Percentiles rank a stretch among this genome's conserved stretches.
Evolutionary conservation across 2,888 invertebrate species (phyloP).

Genomic region (Orchestes rusci): DNA sequence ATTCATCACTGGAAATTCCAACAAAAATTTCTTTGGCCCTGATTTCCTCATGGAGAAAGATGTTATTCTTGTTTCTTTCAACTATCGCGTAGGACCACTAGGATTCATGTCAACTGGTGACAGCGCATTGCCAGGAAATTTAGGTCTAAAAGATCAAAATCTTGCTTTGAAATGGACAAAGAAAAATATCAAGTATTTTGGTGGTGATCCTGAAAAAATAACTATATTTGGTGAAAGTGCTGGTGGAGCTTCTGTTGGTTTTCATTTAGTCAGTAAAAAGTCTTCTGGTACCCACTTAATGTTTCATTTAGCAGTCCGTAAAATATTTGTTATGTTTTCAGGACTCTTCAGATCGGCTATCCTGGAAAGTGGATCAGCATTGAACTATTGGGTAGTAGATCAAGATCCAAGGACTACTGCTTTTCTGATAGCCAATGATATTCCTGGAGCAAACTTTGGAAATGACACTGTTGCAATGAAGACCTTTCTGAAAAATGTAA

Average conservation of each 20-base stretch:
- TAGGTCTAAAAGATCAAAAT: slow-evolving; percentile 22
- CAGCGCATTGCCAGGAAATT: slow-evolving; percentile 19
- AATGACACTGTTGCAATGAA: slow-evolving; percentile 4
- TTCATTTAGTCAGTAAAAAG: slow-evolving; percentile 18
- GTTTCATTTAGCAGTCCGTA: too few relatives aligned
- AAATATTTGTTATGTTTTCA: too few relatives aligned
- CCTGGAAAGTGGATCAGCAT: slow-evolving; percentile 9
- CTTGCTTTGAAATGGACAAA: slow-evolving; percentile 23
- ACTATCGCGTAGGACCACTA: slow-evolving; percentile 35
- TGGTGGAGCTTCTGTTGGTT: slow-evolving; percentile 22
- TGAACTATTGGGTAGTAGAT: slow-evolving; percentile 1
- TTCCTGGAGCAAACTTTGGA: slow-evolving; percentile 8
- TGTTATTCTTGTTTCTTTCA: slow-evolving; percentile 33
- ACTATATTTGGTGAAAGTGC: slow-evolving; percentile 25
- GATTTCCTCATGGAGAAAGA: slow-evolving; percentile 33
- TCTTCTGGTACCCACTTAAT: not conserved
- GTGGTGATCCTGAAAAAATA: slow-evolving; percentile 22
- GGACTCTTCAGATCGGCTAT: slow-evolving; percentile 12
- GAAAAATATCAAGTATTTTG: slow-evolving; percentile 21
- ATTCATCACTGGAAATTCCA: slow-evolving; percentile 32
- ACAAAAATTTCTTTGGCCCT: slow-evolving; percentile 40
- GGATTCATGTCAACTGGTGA: slow-evolving; percentile 28
- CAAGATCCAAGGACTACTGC: not conserved
- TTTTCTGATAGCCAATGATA: slow-evolving; percentile 1
- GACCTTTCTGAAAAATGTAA: slow-evolving; percentile 3